Percentiles rank a stretch among this genome's conserved stretches.
Evolutionary conservation across 2,888 invertebrate genomes (phyloP).

Genomic region (Mesochorus sp.): DNA sequence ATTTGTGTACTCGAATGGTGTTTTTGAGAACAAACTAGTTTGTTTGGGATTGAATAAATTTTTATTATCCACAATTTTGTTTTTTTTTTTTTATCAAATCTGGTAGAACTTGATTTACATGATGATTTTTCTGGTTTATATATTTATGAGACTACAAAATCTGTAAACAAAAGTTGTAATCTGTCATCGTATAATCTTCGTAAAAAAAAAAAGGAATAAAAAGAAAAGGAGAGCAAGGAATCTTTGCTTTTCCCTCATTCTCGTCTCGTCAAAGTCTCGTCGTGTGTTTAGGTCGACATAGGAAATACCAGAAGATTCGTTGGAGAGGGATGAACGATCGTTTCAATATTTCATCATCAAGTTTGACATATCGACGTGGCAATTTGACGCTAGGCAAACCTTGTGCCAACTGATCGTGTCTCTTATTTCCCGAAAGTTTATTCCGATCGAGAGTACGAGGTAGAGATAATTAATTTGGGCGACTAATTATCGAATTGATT

Average conservation of each 20-base stretch:
- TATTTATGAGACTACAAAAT: neutral
- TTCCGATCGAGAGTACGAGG: neutral
- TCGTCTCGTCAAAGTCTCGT: conserved; percentile 37
- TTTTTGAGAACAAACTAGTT: no score
- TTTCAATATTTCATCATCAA: conserved; percentile 43
- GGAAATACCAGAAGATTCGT: conserved; percentile 2
- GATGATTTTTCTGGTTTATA: neutral
- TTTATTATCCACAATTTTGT: no score
- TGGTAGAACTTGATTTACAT: neutral
- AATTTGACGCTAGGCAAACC: conserved; percentile 37
- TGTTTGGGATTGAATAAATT: no score
- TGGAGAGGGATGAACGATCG: conserved; percentile 2
- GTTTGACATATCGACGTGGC: conserved; percentile 40
- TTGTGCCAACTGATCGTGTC: conserved; percentile 17
- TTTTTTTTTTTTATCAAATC: neutral
- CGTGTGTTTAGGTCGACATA: conserved; percentile 27
- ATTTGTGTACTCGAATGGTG: no score
- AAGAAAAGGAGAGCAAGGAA: neutral
- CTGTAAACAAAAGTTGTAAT: conserved; percentile 4
- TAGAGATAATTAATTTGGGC: neutral
- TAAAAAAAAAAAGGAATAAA: neutral
- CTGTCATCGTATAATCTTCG: conserved; percentile 19
- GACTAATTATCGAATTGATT: neutral
- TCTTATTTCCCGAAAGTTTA: conserved; percentile 5
- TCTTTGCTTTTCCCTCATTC: conserved; percentile 33